Evolutionary conservation across 37 sponge, comb jelly and placozoan genomes (phyloP).

Genomic region (Diacarnus erythraeanus): DNA sequence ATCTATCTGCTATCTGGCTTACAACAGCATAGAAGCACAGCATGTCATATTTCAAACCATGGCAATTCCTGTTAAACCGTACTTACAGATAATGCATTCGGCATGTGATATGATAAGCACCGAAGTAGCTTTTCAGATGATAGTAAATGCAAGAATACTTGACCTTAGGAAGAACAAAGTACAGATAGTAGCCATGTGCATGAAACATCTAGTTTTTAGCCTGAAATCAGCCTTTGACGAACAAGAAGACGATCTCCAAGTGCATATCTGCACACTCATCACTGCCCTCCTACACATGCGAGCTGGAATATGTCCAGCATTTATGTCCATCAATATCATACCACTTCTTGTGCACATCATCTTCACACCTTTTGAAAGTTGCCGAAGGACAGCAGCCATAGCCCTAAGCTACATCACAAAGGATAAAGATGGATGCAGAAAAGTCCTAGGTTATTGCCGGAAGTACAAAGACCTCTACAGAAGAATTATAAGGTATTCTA

Average conservation of each 20-base stretch:
- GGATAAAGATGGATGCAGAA: not conserved
- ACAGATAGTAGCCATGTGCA: not conserved
- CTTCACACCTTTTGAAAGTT: not conserved
- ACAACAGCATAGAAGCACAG: conserved; percentile 35
- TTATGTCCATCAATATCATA: not conserved
- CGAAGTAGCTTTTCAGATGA: conserved; percentile 24
- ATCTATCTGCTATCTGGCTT: conserved; percentile 15
- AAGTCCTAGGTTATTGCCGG: conserved; percentile 21
- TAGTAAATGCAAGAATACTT: conserved; percentile 1
- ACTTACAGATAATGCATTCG: not conserved
- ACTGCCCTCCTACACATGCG: conserved; percentile 21
- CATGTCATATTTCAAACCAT: not conserved
- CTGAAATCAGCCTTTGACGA: not conserved
- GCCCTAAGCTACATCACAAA: conserved; percentile 20
- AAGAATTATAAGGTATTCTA: not conserved
- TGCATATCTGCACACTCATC: conserved; percentile 12
- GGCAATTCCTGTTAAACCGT: not conserved
- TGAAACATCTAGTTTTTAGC: not conserved
- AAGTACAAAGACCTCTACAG: not conserved
- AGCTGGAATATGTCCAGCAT: conserved; percentile 2
- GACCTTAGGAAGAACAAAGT: not conserved
- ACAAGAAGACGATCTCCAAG: conserved; percentile 4
- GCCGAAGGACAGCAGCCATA: conserved; percentile 26
- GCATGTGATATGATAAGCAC: not conserved
- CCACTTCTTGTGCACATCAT: conserved; percentile 10